Evolutionary conservation across 53 echinoderm and acorn worm genomes (phyloP).

Genomic region (Glandiceps talaboti): DNA sequence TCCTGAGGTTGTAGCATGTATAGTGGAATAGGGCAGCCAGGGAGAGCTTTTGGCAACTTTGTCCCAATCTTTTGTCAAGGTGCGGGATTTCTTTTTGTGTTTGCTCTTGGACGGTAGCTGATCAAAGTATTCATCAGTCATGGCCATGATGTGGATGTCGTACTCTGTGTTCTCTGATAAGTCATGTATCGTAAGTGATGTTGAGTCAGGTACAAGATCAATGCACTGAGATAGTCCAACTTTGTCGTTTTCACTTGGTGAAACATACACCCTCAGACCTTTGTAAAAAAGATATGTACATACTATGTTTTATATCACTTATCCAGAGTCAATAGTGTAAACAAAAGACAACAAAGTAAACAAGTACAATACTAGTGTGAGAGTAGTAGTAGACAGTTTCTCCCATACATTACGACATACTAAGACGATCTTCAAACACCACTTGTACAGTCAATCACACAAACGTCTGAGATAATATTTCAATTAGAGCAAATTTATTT

Average conservation of each 20-base stretch:
- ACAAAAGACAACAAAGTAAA: too few species aligned
- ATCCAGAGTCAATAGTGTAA: too few species aligned
- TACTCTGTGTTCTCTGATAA: constrained; percentile 42
- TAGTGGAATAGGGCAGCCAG: constrained; percentile 43
- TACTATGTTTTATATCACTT: too few species aligned
- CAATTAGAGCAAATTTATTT: too few species aligned
- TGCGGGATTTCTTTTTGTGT: constrained; percentile 9
- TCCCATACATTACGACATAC: too few species aligned
- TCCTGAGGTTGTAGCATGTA: constrained; percentile 34
- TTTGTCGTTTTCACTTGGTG: constrained; percentile 5
- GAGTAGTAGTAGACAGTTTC: too few species aligned
- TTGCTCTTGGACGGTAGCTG: constrained; percentile 13
- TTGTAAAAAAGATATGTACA: not conserved
- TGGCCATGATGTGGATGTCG: constrained; percentile 36
- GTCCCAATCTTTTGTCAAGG: constrained; percentile 42
- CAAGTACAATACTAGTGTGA: too few species aligned
- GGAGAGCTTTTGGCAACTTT: constrained; percentile 15
- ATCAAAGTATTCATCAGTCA: constrained; percentile 70
- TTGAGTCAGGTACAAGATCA: constrained; percentile 50
- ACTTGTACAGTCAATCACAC: too few species aligned
- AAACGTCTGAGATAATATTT: too few species aligned
- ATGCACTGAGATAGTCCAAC: constrained; percentile 19
- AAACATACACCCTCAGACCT: constrained; percentile 54
- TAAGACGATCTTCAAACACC: too few species aligned
- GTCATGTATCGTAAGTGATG: constrained; percentile 29